Evolutionary conservation across 2,797 vertebrate genomes (phyloP), one percentile per base, ranked within the genome.

Genomic region (Agapornis canus): DNA sequence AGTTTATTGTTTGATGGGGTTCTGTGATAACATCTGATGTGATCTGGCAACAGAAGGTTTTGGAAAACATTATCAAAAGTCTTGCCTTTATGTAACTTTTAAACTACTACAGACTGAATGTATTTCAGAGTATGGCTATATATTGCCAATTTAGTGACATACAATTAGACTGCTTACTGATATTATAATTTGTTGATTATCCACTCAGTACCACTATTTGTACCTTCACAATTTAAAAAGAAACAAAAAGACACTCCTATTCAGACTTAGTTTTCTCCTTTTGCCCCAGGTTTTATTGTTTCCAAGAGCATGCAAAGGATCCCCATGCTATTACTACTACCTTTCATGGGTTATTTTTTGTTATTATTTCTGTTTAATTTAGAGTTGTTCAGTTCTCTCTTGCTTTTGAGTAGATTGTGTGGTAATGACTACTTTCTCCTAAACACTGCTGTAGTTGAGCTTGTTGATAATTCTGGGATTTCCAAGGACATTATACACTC

Each of bases 291-390:
- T 68, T 89, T 66, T 72, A 12, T 48, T 59, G 25, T 82, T 89
- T 85, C 60, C 49, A 61, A 83, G 39, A 73, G 23, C 39, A 11
- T 31, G 16, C 3, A 8, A 45, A 92, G 52, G 12, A 57, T 88
- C 69, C 56, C 35, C 35, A 7, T 71, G 48, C 57, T 75, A 31
- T 95, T 92, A 40, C 31, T 73, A 18, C 92, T 89, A 85, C 26
- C 45, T 82, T 64, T 95, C 40, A 7, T 40, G 39, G 0, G 5
- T 35, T 35, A 57, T n/a, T 42, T 86, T 85, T 94, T 84, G 16
- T 21, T 89, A 84, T 92, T 90, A 64, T 78, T 82, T 93, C 75
- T 75, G 22, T 92, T 82, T 86, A 66, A 81, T 86, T 94, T 94
- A 77, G 47, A 56, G 18, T 43, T 60, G 32, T 73, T 84, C 37